Evolutionary conservation across 2,113 vertebrate species (phyloP), one percentile per base, ranked within the genome.

Genomic region (Poeciliopsis turrubarensis): DNA sequence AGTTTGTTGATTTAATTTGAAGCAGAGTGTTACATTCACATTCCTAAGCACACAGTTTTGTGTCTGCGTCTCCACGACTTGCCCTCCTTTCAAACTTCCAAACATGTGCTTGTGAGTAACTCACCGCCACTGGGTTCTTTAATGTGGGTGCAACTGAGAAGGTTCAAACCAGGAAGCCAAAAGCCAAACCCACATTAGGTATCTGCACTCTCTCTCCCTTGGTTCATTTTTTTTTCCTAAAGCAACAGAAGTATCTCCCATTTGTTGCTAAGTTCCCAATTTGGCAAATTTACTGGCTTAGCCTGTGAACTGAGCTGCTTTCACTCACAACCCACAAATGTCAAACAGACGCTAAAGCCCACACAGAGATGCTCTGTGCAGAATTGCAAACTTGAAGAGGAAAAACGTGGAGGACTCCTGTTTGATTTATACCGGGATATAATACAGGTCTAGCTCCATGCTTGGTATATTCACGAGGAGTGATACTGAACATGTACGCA

Each of bases 201-300:
- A 72, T 77, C 79, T 82, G 80, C 57, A 74, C 75, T 60, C 22
- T 31, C 17, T 65, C 30, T 54, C 25, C 51, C 64, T 27, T 71
- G 47, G 77, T 83, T 87, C 79, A 65, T 78, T 87, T 86, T 84
- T 74, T 87, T 87, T 83, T 72, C 32, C 79, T 63, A 39, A n/a
- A 51, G 57, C 75, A 83, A 91, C 74, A 81, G 78, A 85, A 73
- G 72, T 72, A 71, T 73, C 41, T 84, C 12, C 2, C 25, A 70
- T 78, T 65, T 51, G 39, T 17, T 63, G 27, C 81, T 22, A 63
- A 72, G 29, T 27, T 75, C 62, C 61, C 60, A 22, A 12, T 78
- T 82, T 72, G 65, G 47, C 68, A 80, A 77, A 83, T 82, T 79
- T 73, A 77, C 60, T 60, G 57, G 22, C 37, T 75, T 61, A 64